These are phyloP conservation scores for Melanotus villosus DNA, from an alignment of 2,888 invertebrate species.

Conservation along the genomic window DNA sequence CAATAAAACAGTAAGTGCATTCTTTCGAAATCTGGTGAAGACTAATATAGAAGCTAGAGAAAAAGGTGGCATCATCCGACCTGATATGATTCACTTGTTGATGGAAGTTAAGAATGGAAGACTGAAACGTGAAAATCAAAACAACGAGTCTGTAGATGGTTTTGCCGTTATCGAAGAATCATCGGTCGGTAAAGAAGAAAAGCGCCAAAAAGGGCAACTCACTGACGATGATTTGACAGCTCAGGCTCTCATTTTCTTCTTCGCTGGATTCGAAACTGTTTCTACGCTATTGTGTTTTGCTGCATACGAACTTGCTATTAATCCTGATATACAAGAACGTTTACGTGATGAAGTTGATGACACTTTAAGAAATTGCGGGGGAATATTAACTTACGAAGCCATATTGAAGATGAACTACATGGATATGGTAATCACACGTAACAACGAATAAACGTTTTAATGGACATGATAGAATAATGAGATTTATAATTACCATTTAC, in stretches of 20 bases:
- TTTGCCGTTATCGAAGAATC: conserved; percentile 62
- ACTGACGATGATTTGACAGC: too few species aligned
- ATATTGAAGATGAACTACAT: conserved; percentile 70
- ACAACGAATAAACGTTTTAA: too few species aligned
- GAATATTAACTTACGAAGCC: conserved; percentile 66
- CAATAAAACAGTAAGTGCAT: background rate
- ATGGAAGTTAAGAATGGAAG: conserved; percentile 59
- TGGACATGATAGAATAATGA: background rate
- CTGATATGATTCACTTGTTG: too few species aligned
- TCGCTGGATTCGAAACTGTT: too few species aligned
- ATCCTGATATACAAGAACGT: too few species aligned
- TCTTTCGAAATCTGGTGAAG: background rate
- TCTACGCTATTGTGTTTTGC: conserved; percentile 62
- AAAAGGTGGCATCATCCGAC: too few species aligned
- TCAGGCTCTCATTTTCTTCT: too few species aligned
- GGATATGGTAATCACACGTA: conserved; percentile 68
- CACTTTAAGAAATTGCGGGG: conserved; percentile 58
- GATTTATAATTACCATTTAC: background rate
- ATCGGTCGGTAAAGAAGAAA: conserved; percentile 45
- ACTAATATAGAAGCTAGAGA: conserved; percentile 53
- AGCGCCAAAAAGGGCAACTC: conserved; percentile 34
- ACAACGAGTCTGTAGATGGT: conserved; percentile 42
- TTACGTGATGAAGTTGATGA: conserved; percentile 61
- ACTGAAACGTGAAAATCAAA: conserved; percentile 42
- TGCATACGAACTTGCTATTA: too few species aligned